phyloP scores from a whole-genome alignment of 1,140 invertebrate genomes.

The Babylonia areolata region DNA sequence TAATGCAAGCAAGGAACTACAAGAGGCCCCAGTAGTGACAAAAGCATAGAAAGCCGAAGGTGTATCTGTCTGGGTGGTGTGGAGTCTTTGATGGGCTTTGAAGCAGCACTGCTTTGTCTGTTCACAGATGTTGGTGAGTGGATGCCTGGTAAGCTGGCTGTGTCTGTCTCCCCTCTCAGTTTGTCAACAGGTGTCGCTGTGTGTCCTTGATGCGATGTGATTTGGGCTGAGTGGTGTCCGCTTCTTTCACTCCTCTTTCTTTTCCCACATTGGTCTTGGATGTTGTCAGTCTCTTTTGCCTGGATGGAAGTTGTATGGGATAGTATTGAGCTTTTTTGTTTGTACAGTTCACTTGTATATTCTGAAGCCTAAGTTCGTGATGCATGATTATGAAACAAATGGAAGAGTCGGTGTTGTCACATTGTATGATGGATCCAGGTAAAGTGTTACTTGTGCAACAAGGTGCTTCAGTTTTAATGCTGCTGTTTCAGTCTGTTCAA shows the following conservation, averaged over 20 bases:
- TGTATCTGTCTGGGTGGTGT: neutral
- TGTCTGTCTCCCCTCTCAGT: neutral
- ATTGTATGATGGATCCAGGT: neutral
- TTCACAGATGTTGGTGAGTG: conserved; percentile 41
- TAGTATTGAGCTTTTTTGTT: neutral
- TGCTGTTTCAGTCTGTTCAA: neutral
- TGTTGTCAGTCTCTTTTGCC: neutral
- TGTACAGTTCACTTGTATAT: neutral
- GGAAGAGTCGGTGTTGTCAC: neutral
- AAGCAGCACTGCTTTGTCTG: conserved; percentile 30
- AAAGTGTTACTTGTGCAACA: neutral
- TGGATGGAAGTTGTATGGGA: neutral
- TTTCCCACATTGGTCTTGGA: neutral
- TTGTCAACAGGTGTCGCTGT: neutral
- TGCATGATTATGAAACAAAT: neutral
- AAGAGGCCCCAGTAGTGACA: neutral
- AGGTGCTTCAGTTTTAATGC: neutral
- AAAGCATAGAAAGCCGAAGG: neutral
- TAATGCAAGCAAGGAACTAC: too few relatives aligned
- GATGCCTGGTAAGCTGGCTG: conserved; percentile 38
- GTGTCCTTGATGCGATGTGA: neutral
- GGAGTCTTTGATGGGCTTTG: neutral
- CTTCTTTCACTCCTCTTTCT: neutral
- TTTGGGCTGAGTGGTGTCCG: neutral
- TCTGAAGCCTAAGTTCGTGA: neutral